A percentile compares a stretch with the other conserved stretches of the same genome.
Conservation (phyloP, 2,888 invertebrate genomes). For the Pristionchus arcanus region DNA sequence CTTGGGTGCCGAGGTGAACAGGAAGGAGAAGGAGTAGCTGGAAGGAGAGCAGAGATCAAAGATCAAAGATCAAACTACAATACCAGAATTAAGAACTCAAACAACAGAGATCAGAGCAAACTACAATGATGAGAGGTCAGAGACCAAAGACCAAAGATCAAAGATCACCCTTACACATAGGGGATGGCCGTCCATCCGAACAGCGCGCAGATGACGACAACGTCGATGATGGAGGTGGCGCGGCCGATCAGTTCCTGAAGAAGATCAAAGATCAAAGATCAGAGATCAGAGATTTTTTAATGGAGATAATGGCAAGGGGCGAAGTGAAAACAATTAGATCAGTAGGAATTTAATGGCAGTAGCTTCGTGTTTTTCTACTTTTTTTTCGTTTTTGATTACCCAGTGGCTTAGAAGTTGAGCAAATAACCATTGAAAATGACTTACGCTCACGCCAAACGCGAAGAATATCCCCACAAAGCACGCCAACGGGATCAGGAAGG, state of each 20-base stretch:
- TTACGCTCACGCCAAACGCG: conserved; percentile 65
- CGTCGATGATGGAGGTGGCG: conserved; percentile 58
- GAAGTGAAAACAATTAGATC: too few relatives aligned
- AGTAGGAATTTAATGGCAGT: too few relatives aligned
- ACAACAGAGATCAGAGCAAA: background rate
- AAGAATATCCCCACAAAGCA: conserved; percentile 69
- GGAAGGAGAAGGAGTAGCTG: conserved; percentile 74
- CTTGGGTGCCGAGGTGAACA: conserved; percentile 74
- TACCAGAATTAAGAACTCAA: too few relatives aligned
- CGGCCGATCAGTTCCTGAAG: conserved; percentile 51
- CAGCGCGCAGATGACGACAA: conserved; percentile 63
- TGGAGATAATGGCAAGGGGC: too few relatives aligned
- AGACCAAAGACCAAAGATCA: too few relatives aligned
- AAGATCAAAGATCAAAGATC: background rate
- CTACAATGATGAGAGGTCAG: too few relatives aligned
- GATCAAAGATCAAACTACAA: background rate
- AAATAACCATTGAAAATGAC: too few relatives aligned
- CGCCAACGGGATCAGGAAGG: conserved; percentile 66
- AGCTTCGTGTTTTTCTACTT: too few relatives aligned
- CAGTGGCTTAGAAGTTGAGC: background rate
- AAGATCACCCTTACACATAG: conserved; percentile 53
- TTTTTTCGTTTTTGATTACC: background rate
- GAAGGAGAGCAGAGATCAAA: conserved; percentile 36
- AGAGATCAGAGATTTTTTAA: too few relatives aligned
- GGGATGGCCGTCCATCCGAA: conserved; percentile 75